Conservation (phyloP, 1,140 invertebrate species). For the Reticulitermes speratus region DNA sequence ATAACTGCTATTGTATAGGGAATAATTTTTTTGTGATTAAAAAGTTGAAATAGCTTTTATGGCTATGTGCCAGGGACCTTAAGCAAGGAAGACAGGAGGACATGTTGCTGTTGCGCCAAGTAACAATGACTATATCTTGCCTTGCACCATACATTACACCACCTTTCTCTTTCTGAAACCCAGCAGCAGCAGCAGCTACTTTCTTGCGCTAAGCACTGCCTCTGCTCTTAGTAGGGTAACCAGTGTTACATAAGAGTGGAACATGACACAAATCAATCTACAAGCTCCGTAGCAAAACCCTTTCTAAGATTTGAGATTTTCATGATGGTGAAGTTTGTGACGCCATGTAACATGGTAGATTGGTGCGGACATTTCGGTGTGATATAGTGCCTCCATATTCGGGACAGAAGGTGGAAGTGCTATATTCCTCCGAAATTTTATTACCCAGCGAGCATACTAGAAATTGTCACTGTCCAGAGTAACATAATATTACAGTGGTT, state of each 20-base stretch:
- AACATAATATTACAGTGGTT: too few species aligned
- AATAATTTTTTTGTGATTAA: neutral
- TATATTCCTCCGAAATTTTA: too few species aligned
- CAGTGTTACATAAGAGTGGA: neutral
- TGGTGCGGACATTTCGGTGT: too few species aligned
- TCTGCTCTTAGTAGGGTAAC: neutral
- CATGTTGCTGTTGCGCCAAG: neutral
- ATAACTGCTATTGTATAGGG: too few species aligned
- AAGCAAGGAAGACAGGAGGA: neutral
- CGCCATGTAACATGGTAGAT: too few species aligned
- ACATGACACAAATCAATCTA: neutral
- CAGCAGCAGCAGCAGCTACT: neutral
- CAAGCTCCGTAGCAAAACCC: neutral
- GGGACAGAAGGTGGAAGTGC: too few species aligned
- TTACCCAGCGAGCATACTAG: too few species aligned
- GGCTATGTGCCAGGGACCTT: neutral
- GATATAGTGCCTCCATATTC: too few species aligned
- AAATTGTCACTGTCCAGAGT: too few species aligned
- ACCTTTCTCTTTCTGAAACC: neutral
- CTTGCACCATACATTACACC: neutral
- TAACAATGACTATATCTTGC: neutral
- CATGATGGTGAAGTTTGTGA: too few species aligned
- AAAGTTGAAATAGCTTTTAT: neutral
- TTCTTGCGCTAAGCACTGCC: neutral
- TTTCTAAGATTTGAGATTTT: too few species aligned